phyloP scores from a whole-genome alignment of 2,888 invertebrate genomes.

The Platypus cylindrus region DNA sequence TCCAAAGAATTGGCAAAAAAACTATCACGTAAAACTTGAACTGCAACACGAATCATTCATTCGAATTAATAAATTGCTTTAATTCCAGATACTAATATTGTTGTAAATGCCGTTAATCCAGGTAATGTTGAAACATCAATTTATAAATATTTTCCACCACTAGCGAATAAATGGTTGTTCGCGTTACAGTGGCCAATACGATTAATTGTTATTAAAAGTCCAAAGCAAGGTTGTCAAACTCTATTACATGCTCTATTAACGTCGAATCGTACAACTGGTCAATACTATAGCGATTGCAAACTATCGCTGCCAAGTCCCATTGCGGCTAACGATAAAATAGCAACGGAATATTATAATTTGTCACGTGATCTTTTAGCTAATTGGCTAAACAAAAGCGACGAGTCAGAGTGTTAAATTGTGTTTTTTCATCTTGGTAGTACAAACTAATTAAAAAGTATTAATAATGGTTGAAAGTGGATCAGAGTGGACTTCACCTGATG shows the following conservation, averaged over 20 bases:
- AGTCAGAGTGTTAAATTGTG: slow-evolving; percentile 29
- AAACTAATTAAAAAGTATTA: too few relatives aligned
- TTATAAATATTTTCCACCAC: slow-evolving; percentile 31
- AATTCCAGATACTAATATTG: slow-evolving; percentile 30
- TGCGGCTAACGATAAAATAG: slow-evolving; percentile 25
- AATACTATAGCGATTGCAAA: slow-evolving; percentile 32
- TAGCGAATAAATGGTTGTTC: slow-evolving; percentile 29
- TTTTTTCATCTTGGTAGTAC: too few relatives aligned
- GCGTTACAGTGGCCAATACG: slow-evolving; percentile 34
- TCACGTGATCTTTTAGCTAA: slow-evolving; percentile 28
- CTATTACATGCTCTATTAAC: slow-evolving; percentile 32
- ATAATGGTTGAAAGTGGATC: too few relatives aligned
- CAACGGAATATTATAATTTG: slow-evolving; percentile 28
- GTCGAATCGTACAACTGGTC: slow-evolving; percentile 29
- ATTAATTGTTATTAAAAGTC: slow-evolving; percentile 30
- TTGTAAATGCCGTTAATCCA: slow-evolving; percentile 35
- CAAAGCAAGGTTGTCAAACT: slow-evolving; percentile 34
- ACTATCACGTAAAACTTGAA: slow-evolving; percentile 26
- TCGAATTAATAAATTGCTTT: slow-evolving; percentile 3
- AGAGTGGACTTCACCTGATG: slow-evolving; percentile 28
- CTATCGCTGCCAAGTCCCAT: slow-evolving; percentile 26
- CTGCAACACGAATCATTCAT: not conserved
- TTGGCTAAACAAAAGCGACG: slow-evolving; percentile 23
- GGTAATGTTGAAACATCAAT: slow-evolving; percentile 36
- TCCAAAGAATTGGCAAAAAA: slow-evolving; percentile 30